These are phyloP conservation scores for Anticlea derivata DNA, from an alignment of 2,888 invertebrate species.

Conservation along the genomic window DNA sequence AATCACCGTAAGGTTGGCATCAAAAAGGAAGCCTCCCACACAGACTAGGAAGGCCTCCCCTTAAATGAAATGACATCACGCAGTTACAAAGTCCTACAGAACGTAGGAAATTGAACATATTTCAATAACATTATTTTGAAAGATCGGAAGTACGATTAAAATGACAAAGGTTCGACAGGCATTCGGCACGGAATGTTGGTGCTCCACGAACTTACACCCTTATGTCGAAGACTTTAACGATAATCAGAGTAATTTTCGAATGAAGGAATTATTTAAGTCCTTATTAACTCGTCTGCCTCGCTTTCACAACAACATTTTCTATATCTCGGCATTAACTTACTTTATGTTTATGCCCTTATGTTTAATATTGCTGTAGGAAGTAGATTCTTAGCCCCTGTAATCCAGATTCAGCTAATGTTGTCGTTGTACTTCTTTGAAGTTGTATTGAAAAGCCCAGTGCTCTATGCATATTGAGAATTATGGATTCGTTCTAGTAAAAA, in stretches of 20 bases:
- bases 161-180: constrained; percentile 83
- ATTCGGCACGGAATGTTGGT: constrained; percentile 48
- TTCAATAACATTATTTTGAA: constrained; percentile 82
- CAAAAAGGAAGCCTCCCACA: too few species aligned
- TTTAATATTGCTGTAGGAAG: too few species aligned
- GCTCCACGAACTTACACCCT: constrained; percentile 61
- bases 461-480: too few species aligned
- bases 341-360: too few species aligned
- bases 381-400: too few species aligned
- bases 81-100: constrained; percentile 63
- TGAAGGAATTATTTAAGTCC: constrained; percentile 55
- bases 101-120: constrained; percentile 81
- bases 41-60: too few species aligned
- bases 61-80: constrained; percentile 44
- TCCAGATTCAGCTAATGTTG: too few species aligned
- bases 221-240: constrained; percentile 49
- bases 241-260: constrained; percentile 47
- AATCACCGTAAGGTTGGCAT: too few species aligned
- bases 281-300: constrained; percentile 63
- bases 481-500: too few species aligned
- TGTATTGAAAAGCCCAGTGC: too few species aligned
- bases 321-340: constrained; percentile 49
- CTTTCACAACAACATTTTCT: constrained; percentile 50
- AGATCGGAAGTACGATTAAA: constrained; percentile 81
- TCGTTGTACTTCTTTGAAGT: too few species aligned